Conservation (phyloP, 2,888 invertebrate species). For the Caenorhabditis wallacei region DNA sequence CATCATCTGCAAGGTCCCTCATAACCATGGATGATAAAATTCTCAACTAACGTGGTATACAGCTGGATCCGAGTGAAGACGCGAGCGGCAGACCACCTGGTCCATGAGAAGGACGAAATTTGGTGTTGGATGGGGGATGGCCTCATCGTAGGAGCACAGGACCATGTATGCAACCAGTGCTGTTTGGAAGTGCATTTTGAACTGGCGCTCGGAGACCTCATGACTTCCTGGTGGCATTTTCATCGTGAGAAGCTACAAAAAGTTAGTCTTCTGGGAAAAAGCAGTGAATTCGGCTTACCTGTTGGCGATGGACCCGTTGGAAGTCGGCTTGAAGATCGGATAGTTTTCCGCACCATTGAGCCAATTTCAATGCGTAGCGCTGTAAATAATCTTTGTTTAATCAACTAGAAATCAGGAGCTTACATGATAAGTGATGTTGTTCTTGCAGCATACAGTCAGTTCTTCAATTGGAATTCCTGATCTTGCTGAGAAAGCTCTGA, state of each 20-base stretch:
- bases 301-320: not conserved
- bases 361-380: constrained; percentile 7
- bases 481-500: not conserved
- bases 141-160: not conserved
- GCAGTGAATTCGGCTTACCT: not conserved
- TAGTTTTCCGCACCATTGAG: constrained; percentile 1
- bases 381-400: not conserved
- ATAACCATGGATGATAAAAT: not conserved
- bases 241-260: constrained; percentile 24
- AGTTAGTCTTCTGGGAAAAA: not conserved
- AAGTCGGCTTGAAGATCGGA: not conserved
- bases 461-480: not conserved
- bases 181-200: constrained; percentile 9
- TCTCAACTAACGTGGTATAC: constrained; percentile 38
- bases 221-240: constrained; percentile 53
- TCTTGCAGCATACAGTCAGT: not conserved
- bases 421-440: constrained; percentile 45
- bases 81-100: constrained; percentile 3
- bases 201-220: constrained; percentile 29
- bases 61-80: constrained; percentile 5
- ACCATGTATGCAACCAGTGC: not conserved
- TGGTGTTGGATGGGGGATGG: not conserved
- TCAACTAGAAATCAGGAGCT: not conserved
- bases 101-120: not conserved
- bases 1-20: constrained; percentile 19